Evolutionary conservation across 2,797 vertebrate species (phyloP).

Genomic region (Novumbra hubbsi): DNA sequence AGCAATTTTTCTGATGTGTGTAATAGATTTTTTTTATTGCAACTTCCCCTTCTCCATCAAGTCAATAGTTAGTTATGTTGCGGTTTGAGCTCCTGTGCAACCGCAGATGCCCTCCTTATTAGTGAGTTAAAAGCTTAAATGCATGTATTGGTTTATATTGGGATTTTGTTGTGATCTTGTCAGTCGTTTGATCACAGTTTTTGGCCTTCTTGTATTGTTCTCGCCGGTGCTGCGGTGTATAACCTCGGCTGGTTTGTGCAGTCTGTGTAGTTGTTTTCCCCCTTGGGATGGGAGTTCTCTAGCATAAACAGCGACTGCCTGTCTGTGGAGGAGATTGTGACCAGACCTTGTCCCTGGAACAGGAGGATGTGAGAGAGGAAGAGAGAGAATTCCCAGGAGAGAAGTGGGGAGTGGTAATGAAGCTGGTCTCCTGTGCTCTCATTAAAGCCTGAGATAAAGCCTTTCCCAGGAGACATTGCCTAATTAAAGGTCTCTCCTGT

Average conservation of each 20-base stretch:
- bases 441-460: conserved; percentile 69
- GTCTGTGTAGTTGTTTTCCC: not conserved
- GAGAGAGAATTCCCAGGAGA: conserved; percentile 23
- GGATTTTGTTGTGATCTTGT: not conserved
- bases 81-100: conserved; percentile 39
- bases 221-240: not conserved
- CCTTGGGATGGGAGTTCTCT: not conserved
- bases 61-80: conserved; percentile 56
- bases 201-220: not conserved
- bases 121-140: not conserved
- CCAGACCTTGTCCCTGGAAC: not conserved
- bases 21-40: conserved; percentile 40
- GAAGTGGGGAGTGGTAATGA: conserved; percentile 40
- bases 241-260: not conserved
- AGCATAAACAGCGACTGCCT: not conserved
- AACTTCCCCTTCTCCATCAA: conserved; percentile 42
- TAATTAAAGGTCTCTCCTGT: conserved; percentile 69
- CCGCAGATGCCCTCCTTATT: conserved; percentile 34
- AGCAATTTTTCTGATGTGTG: conserved; percentile 35
- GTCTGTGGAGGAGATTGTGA: conserved; percentile 3
- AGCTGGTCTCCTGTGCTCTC: conserved; percentile 67
- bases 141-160: not conserved
- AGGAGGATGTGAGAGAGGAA: conserved; percentile 2
- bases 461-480: conserved; percentile 52
- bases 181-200: no score